A percentile compares a stretch with the other conserved stretches of the same genome.
Conservation (phyloP, 2,797 vertebrate species). For the Austrolebias charrua region DNA sequence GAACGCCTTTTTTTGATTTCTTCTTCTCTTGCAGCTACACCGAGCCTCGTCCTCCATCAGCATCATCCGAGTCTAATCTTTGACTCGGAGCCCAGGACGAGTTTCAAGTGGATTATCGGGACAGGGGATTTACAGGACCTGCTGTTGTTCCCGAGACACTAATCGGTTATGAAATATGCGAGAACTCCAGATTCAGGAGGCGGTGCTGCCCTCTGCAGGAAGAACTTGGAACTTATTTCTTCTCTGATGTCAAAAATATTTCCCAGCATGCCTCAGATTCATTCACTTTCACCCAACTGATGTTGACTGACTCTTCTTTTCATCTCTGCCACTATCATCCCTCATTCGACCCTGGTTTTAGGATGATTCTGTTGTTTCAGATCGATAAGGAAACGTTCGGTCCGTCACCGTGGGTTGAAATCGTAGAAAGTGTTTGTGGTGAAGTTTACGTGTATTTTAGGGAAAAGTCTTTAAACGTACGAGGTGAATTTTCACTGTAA, state of each 20-base stretch:
- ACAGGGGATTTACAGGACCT: slow-evolving; percentile 1
- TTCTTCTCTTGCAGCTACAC: slow-evolving; percentile 60
- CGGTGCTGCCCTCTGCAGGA: slow-evolving; percentile 49
- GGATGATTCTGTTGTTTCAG: background rate
- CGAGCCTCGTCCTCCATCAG: slow-evolving; percentile 75
- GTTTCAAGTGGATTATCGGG: background rate
- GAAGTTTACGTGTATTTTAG: slow-evolving; percentile 10
- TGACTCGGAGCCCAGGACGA: slow-evolving; percentile 8
- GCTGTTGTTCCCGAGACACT: slow-evolving; percentile 4
- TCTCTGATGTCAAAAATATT: slow-evolving; percentile 28
- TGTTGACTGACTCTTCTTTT: background rate
- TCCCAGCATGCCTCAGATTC: slow-evolving; percentile 36
- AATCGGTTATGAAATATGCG: slow-evolving; percentile 33
- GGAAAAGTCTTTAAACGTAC: slow-evolving; percentile 21
- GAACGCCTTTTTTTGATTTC: too few relatives aligned
- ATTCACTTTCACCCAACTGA: background rate
- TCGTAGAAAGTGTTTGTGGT: slow-evolving; percentile 22
- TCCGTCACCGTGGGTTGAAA: slow-evolving; percentile 6
- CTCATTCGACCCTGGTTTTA: background rate
- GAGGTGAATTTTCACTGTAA: slow-evolving; percentile 27
- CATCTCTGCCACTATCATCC: background rate
- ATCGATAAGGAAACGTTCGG: slow-evolving; percentile 5
- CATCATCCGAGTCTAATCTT: slow-evolving; percentile 71
- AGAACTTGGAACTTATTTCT: background rate
- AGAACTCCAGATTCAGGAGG: background rate